Percentiles rank a stretch among this genome's conserved stretches.
Evolutionary conservation across 2,113 vertebrate genomes (phyloP).

Genomic region (Takifugu flavidus): DNA sequence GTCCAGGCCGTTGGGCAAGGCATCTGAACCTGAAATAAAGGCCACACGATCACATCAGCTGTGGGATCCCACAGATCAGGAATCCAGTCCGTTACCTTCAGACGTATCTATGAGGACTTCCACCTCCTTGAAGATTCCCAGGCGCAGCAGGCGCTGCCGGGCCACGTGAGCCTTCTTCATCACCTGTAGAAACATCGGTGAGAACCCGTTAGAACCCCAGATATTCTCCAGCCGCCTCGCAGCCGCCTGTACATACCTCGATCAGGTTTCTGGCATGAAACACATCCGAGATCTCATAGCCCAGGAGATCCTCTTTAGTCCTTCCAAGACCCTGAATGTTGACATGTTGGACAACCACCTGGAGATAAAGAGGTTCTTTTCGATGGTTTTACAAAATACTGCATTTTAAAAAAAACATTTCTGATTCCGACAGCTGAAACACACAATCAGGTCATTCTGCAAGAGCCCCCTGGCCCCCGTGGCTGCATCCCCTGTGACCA

Average conservation of each 20-base stretch:
- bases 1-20: slow-evolving; percentile 90
- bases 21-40: slow-evolving; percentile 78
- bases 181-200: slow-evolving; percentile 71
- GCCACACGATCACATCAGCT: background rate
- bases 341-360: slow-evolving; percentile 95
- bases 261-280: slow-evolving; percentile 93
- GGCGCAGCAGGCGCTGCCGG: slow-evolving; percentile 85
- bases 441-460: too few species aligned
- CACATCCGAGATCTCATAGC: slow-evolving; percentile 89
- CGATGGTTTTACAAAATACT: background rate
- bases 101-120: slow-evolving; percentile 93
- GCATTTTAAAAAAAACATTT: too few species aligned
- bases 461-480: too few species aligned
- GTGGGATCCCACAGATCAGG: background rate
- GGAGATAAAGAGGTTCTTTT: background rate
- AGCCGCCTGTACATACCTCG: slow-evolving; percentile 76
- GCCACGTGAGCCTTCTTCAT: slow-evolving; percentile 91
- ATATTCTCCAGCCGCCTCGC: too few species aligned
- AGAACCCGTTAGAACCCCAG: background rate
- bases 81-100: slow-evolving; percentile 74
- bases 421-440: too few species aligned
- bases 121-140: slow-evolving; percentile 92
- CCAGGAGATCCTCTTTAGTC: slow-evolving; percentile 93
- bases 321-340: slow-evolving; percentile 90
- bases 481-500: too few species aligned